Evolutionary conservation across 2,113 vertebrate species (phyloP), one percentile per base, ranked within the genome.

Genomic region (Miniopterus natalensis): DNA sequence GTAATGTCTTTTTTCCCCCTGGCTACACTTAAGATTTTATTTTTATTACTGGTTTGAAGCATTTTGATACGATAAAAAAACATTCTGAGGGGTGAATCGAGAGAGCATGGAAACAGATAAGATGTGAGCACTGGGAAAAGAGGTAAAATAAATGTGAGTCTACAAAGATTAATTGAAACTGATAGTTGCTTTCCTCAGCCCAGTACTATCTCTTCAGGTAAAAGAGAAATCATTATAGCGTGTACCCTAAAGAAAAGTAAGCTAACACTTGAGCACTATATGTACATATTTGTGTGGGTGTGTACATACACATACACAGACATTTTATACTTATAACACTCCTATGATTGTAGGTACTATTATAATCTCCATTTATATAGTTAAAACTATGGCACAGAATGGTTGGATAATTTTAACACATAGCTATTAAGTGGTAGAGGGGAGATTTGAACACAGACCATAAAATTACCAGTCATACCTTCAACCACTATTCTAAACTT

Each of bases 21-120:
- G 11, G 18, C 36, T 65, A 10, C 25, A 88, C 86, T 90, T 55
- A 55, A 6, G 36, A 49, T 61, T 85, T 94, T 95, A 25, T 84
- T 90, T 88, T 92, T 96, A 9, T 66, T 86, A 31, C 25, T 93
- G 10, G 5, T 84, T 65, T 84, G 45, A 75, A 84, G 65, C 71
- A 75, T 65, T 94, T 90, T 73, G 18, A 80, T 84, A 36, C 77
- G 65, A 92, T 90, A 66, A 80, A 36, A 59, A 85, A 59, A n/a
- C 9, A 47, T 80, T 80, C 45, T 75, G 36, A 61, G 36, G 40
- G 8, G n/a, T n/a, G 80, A 95, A 70, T 94, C 40, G 40, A 57
- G 57, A 84, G 53, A 79, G 3, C 1, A 11, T 79, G 47, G 57
- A 70, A 96, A 74, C 49, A 68, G 77, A 93, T 75, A 84, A 63